phyloP scores from a whole-genome alignment of 2,113 vertebrate species.

The Xenus cinereus region DNA sequence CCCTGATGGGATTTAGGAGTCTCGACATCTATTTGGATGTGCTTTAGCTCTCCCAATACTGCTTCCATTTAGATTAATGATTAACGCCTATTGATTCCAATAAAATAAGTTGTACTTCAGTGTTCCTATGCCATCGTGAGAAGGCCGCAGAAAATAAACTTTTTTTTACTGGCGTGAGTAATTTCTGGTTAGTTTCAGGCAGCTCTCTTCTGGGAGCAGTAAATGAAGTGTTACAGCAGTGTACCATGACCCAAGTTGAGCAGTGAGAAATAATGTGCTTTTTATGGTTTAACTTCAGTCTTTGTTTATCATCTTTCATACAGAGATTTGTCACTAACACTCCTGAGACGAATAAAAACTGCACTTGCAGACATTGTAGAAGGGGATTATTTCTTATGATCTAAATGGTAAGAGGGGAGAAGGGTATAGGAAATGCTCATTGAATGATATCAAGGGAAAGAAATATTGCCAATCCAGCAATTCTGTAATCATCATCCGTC shows the following conservation, averaged over 20 bases:
- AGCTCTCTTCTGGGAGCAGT: background rate
- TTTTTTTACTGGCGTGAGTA: background rate
- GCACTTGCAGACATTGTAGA: background rate
- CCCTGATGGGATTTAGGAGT: background rate
- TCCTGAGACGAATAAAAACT: background rate
- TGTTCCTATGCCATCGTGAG: accelerated
- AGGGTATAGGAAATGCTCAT: background rate
- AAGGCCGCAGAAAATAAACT: background rate
- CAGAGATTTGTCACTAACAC: background rate
- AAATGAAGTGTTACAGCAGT: background rate
- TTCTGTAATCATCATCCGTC: background rate
- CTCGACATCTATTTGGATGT: background rate
- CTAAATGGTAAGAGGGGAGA: background rate
- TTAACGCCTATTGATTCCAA: background rate
- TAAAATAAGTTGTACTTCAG: background rate
- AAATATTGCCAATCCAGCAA: background rate
- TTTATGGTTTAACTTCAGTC: background rate
- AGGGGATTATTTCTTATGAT: background rate
- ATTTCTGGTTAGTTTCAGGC: background rate
- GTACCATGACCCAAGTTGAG: background rate
- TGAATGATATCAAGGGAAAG: background rate
- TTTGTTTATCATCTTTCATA: background rate
- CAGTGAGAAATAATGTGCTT: background rate
- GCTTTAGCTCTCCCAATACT: background rate
- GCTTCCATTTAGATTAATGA: background rate